A percentile compares a stretch with the other conserved stretches of the same genome.
These are phyloP conservation scores for Gambusia yucatana DNA, from an alignment of 2,797 vertebrate species.

Conservation along the genomic window DNA sequence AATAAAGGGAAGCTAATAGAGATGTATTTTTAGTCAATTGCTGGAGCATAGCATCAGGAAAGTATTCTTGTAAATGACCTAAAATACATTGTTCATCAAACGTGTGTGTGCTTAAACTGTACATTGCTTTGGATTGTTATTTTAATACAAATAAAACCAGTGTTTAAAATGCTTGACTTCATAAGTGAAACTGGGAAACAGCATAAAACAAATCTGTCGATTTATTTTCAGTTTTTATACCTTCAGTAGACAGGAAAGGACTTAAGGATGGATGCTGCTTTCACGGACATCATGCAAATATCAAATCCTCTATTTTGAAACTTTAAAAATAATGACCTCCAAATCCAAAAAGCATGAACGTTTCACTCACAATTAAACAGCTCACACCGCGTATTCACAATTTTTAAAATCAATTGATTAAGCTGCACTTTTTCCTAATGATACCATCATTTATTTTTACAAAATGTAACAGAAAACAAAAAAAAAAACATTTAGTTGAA, in stretches of 20 bases:
- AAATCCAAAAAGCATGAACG: background rate
- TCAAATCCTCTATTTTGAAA: background rate
- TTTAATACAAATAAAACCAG: slow-evolving; percentile 62
- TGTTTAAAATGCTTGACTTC: slow-evolving; percentile 7
- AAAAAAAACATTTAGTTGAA: background rate
- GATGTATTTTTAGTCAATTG: slow-evolving; percentile 27
- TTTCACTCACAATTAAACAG: background rate
- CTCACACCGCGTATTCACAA: background rate
- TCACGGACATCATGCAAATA: slow-evolving; percentile 45
- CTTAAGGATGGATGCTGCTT: slow-evolving; percentile 48
- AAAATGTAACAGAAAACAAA: background rate
- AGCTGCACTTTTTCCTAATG: background rate
- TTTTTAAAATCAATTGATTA: background rate
- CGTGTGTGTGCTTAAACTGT: slow-evolving; percentile 69
- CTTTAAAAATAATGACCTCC: background rate
- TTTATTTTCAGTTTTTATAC: slow-evolving; percentile 1
- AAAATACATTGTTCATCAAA: slow-evolving; percentile 13
- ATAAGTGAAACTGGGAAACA: background rate
- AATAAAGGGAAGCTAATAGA: slow-evolving; percentile 4
- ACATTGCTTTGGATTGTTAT: slow-evolving; percentile 58
- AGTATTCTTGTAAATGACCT: slow-evolving; percentile 43
- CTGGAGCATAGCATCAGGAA: slow-evolving; percentile 33
- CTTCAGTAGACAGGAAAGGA: background rate
- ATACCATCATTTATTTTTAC: background rate
- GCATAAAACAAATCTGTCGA: background rate